These are phyloP conservation scores for Nylanderia fulva DNA, from an alignment of 1,140 invertebrate species.

Conservation along the genomic window DNA sequence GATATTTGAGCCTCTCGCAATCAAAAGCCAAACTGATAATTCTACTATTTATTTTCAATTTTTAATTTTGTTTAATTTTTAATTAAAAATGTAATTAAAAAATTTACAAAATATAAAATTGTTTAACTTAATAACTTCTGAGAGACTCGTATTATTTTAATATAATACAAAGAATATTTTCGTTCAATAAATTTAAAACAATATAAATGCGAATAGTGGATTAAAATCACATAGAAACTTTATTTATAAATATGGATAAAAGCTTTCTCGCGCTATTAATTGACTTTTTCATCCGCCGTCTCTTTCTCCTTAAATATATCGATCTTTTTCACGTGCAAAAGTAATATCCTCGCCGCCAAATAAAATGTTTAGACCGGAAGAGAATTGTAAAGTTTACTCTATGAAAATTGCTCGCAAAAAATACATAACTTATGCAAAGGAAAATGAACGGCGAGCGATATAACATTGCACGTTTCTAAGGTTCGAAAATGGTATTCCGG, in stretches of 20 bases:
- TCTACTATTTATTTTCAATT: no score
- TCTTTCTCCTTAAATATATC: not conserved
- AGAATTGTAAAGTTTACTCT: slow-evolving; percentile 28
- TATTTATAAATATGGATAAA: not conserved
- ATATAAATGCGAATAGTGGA: not conserved
- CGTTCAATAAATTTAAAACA: not conserved
- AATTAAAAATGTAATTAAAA: no score
- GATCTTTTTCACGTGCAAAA: not conserved
- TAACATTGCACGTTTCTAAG: slow-evolving; percentile 4
- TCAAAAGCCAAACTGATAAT: no score
- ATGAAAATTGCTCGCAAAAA: not conserved
- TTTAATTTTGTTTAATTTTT: no score
- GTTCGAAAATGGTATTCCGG: slow-evolving; percentile 37
- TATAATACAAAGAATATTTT: not conserved
- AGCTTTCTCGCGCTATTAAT: not conserved
- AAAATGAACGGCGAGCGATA: slow-evolving; percentile 26
- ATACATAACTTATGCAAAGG: not conserved
- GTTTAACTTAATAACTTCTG: no score
- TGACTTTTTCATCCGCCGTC: not conserved
- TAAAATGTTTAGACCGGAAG: not conserved
- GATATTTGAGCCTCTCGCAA: no score
- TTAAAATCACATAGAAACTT: not conserved
- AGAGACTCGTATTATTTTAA: no score
- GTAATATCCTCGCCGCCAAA: not conserved
- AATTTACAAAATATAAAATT: no score